Evolutionary conservation across 2,888 invertebrate genomes (phyloP).

Genomic region (Parapristionchus giblindavisi): DNA sequence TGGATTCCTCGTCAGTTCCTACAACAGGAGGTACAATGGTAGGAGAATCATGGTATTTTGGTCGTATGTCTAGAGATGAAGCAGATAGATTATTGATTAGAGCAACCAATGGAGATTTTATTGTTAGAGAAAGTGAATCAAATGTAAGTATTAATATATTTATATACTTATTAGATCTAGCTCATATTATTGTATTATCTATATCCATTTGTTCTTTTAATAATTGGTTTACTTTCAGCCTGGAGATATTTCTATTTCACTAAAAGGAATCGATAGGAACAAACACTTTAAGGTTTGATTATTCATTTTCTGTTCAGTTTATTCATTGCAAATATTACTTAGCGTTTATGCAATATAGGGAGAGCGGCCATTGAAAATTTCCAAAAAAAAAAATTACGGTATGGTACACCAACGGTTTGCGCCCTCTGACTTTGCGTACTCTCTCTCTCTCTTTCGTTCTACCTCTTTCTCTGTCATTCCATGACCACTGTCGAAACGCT

Average conservation of each 20-base stretch:
- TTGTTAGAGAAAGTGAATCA: conserved; percentile 97
- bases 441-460: too few species aligned
- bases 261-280: conserved; percentile 96
- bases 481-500: too few species aligned
- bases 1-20: too few species aligned
- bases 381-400: not conserved
- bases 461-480: too few species aligned
- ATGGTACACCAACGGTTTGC: not conserved
- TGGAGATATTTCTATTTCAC: conserved; percentile 96
- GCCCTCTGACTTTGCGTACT: too few species aligned
- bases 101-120: conserved; percentile 96
- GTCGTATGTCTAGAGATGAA: conserved; percentile 91
- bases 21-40: conserved; percentile 31
- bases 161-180: conserved; percentile 1
- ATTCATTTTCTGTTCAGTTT: not conserved
- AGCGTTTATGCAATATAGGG: not conserved
- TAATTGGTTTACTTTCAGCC: conserved; percentile 77
- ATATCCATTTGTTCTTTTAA: not conserved
- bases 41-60: conserved; percentile 89
- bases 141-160: conserved; percentile 77
- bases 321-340: not conserved
- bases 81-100: conserved; percentile 94
- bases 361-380: conserved; percentile 9
- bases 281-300: conserved; percentile 82
- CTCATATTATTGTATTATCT: not conserved